These are phyloP conservation scores for Perccottus glenii DNA, from an alignment of 2,113 vertebrate species.

Conservation along the genomic window DNA sequence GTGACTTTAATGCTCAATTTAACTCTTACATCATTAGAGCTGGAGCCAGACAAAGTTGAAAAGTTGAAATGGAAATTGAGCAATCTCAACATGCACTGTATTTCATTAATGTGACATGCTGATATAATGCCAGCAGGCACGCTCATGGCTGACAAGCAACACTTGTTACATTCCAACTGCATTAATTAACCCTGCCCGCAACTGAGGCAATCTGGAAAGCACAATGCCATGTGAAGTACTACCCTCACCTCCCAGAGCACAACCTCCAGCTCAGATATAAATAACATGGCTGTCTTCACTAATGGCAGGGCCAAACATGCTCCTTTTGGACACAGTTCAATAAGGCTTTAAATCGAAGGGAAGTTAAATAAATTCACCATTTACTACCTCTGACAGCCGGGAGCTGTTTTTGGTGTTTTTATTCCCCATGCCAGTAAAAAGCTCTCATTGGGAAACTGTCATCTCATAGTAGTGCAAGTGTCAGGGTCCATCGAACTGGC, in stretches of 20 bases:
- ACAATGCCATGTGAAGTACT: slow-evolving; percentile 59
- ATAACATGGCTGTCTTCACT: slow-evolving; percentile 79
- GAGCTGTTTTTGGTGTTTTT: slow-evolving; percentile 82
- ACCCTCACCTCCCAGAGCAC: slow-evolving; percentile 76
- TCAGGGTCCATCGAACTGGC: slow-evolving; percentile 74
- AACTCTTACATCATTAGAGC: slow-evolving; percentile 72
- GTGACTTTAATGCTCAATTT: slow-evolving; percentile 69
- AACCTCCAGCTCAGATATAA: slow-evolving; percentile 79
- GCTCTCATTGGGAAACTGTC: slow-evolving; percentile 79
- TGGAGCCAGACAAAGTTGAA: slow-evolving; percentile 73
- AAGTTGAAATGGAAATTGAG: slow-evolving; percentile 76
- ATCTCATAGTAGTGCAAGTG: slow-evolving; percentile 61
- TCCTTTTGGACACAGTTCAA: slow-evolving; percentile 89
- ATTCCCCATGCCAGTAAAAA: slow-evolving; percentile 77
- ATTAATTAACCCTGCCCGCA: slow-evolving; percentile 59
- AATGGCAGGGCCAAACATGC: slow-evolving; percentile 88
- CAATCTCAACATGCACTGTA: slow-evolving; percentile 66
- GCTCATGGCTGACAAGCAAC: slow-evolving; percentile 58
- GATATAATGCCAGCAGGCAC: slow-evolving; percentile 66
- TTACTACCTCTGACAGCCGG: slow-evolving; percentile 87
- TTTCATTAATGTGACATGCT: slow-evolving; percentile 75
- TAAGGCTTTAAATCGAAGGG: slow-evolving; percentile 83
- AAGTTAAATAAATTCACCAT: slow-evolving; percentile 89
- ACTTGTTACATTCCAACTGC: slow-evolving; percentile 64
- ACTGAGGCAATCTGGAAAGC: slow-evolving; percentile 40